Evolutionary conservation across 2,797 vertebrate genomes (phyloP).

Genomic region (Phrynocephalus forsythii): DNA sequence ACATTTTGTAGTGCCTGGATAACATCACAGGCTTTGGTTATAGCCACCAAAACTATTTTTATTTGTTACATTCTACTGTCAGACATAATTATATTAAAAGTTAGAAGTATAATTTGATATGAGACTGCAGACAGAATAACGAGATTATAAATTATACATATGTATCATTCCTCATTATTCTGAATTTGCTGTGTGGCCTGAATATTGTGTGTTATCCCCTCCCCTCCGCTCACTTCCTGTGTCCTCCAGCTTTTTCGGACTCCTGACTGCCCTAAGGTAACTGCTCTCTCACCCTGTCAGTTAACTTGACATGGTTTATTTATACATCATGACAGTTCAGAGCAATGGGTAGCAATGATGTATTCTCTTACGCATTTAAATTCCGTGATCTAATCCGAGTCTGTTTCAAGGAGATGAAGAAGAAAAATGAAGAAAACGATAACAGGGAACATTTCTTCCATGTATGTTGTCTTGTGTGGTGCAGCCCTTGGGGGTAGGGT

Average conservation of each 20-base stretch:
- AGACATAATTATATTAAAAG: neutral
- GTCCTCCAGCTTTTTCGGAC: constrained; percentile 22
- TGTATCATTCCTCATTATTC: constrained; percentile 29
- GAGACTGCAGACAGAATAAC: neutral
- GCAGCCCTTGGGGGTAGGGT: neutral
- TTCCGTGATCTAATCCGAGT: constrained; percentile 1
- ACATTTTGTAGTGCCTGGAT: neutral
- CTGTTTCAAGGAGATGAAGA: neutral
- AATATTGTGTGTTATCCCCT: constrained; percentile 11
- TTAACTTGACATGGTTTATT: constrained; percentile 44
- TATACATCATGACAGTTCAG: constrained; percentile 45
- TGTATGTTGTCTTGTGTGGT: neutral
- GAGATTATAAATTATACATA: neutral
- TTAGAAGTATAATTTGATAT: neutral
- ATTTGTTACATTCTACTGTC: neutral
- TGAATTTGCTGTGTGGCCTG: neutral
- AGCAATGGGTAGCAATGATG: constrained; percentile 6
- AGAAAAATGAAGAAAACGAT: neutral
- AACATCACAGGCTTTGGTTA: neutral
- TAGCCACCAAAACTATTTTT: neutral
- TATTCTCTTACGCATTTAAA: neutral
- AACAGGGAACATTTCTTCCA: too few species aligned
- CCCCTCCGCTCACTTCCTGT: neutral
- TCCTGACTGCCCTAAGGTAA: constrained; percentile 47
- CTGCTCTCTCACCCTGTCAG: constrained; percentile 53